Evolutionary conservation across 2,113 vertebrate species (phyloP), one percentile per base, ranked within the genome.

Genomic region (Eonycteris spelaea): DNA sequence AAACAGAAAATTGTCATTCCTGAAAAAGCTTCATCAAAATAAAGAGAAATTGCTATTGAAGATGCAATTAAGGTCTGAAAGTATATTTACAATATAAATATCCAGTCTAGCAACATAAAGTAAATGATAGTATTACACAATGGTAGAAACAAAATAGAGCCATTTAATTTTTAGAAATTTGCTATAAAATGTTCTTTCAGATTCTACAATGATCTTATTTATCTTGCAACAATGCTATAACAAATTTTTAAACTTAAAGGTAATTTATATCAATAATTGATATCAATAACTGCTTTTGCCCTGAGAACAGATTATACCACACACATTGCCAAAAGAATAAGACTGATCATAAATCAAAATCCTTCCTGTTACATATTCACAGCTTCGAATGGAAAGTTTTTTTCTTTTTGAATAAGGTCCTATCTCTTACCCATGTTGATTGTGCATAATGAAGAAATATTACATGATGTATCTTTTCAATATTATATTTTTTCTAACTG

Each of bases 1-100:
- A 92, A 93, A 86, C 48, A 75, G 0, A 93, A 75, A 51, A 71
- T 68, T 83, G 92, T 91, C 26, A 82, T 93, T 97, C 40, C 51
- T 85, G 61, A 22, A 83, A 83, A 94, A 88, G 68, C 8, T 70
- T 77, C 5, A 86, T 28, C 18, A 87, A 83, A 73, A 89, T 80
- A 19, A 67, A 96, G 67, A 21, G 33, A 90, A 71, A 71, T 65
- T 63, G 21, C 30, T 93, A 65, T 5, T 53, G 28, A 73, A 83
- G 53, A 87, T 70, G 24, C 5, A 91, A 65, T 90, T 79, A 86
- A 75, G 15, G 22, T 75, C 59, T 38, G 7, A 28, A 91, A 94
- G 86, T 53, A 83, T 78, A 93, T 95, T 93, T 91, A 93, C 91
- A 86, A 86, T 83, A 24, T 38, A 90, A 77, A 82, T 78, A 40